These are phyloP conservation scores for Coelopa frigida DNA, from an alignment of 1,140 invertebrate species.

Conservation along the genomic window DNA sequence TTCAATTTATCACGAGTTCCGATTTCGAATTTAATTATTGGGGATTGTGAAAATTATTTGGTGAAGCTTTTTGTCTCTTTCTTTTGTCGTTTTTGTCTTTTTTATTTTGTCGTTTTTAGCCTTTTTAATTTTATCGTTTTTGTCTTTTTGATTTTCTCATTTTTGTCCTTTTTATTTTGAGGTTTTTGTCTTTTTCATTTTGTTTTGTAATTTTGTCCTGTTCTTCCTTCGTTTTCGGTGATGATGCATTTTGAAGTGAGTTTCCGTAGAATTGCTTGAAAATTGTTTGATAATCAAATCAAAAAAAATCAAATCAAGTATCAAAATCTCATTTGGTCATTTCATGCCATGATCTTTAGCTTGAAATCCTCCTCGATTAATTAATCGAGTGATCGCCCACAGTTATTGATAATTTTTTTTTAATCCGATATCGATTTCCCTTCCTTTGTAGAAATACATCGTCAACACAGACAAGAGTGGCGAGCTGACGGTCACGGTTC, in stretches of 20 bases:
- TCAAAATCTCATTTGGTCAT: slow-evolving; percentile 15
- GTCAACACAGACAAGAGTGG: slow-evolving; percentile 63
- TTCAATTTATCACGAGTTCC: no score
- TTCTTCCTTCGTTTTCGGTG: background rate
- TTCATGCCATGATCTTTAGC: slow-evolving; percentile 8
- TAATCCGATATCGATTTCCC: no score
- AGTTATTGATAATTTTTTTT: no score
- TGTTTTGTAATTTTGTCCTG: background rate
- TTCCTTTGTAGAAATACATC: slow-evolving; percentile 59
- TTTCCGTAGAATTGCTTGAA: background rate
- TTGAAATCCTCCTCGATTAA: background rate
- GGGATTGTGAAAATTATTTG: no score
- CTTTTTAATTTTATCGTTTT: no score
- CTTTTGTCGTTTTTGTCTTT: no score
- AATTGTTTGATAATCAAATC: slow-evolving; percentile 1
- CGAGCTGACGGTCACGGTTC: slow-evolving; percentile 59
- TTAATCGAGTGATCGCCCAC: no score
- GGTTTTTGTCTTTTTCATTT: background rate
- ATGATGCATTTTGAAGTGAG: background rate
- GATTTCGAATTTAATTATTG: no score
- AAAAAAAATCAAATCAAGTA: slow-evolving; percentile 3
- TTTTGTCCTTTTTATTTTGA: no score
- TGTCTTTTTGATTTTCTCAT: no score
- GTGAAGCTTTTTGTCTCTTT: no score
- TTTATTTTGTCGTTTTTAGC: no score